Base-by-base conservation (phyloP, 2,888 invertebrate genomes). In the Drosophila incognita region DNA sequence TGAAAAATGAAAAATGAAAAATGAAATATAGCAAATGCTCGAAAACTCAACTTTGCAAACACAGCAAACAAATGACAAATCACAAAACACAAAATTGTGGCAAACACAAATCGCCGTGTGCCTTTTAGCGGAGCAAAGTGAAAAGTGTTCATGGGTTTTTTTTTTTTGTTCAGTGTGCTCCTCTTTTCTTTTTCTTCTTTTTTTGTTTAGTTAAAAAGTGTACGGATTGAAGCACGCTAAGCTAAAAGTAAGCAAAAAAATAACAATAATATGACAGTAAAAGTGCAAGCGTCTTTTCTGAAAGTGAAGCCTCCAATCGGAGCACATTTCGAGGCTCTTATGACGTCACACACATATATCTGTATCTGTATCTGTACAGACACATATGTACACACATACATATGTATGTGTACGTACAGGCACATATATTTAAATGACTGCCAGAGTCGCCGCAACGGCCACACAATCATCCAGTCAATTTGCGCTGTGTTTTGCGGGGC, bases 401-500 rank as follows among this genome's bases (percentile, higher is more conserved):
- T n/a, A 46, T 31, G 49, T 49, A 13, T 1, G 42, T n/a, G 38
- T 24, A 40, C 10, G 13, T 27, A 40, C 27, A 21, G 24, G 31
- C 46, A 51, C 62, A 68, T 40, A 69, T 68, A 76, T 78, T 64
- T 58, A 73, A 68, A 73, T 64, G 79, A 74, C 61, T 69, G 56
- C 29, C 66, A 60, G 70, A 68, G 71, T 65, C 67, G 68, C 79
- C 78, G 51, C 57, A 63, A 66, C 72, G 79, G 82, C 83, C 73
- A 76, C 87, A 80, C 85, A 85, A 85, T 85, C 85, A 89, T 85
- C 82, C 89, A 89, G 85, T 85, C 87, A 82, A 85, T 85, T 85
- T 85, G 82, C 89, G 89, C 75, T 85, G 87, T 85, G 85, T 89
- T 85, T 87, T 89, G 85, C 89, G 85, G 78, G 89, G 89, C 87